Base-by-base conservation (phyloP, 1,140 invertebrate species). In the Rhopalosiphum maidis region DNA sequence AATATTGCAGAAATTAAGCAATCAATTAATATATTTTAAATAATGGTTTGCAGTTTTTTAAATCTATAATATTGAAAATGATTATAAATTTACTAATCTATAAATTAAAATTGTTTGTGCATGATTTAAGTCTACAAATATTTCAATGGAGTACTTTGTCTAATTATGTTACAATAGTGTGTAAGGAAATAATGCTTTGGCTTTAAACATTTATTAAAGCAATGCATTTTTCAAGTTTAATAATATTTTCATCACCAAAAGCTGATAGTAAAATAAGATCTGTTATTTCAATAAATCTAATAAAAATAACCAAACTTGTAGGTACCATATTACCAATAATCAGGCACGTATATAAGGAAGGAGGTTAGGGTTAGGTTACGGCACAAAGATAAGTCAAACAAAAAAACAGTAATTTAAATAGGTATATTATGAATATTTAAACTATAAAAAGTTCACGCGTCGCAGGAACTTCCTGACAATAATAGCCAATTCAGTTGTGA, bases 171-270 rank as follows among this genome's bases (percentile, higher is more conserved):
- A 15, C 30, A 82, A 35, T 82, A 82, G n/a, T 82, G 30, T 0
- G n/a, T 51, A 51, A 51, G 1, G 48, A 77, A 77, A 35, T 77
- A n/a, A 35, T 77, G n/a, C 9, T 77, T 77, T 35, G 8, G 68
- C 35, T 77, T 77, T 77, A 77, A 77, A 35, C 30, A 77, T 0
- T 77, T 5, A 35, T 77, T 77, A 77, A 77, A 35, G n/a, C n/a
- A 77, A 77, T 77, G n/a, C 68, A 77, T n/a, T 77, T 77, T 77
- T 77, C 68, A 77, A 77, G 68, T 77, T 77, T 77, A 77, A 77
- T 77, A 77, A 77, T 77, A 77, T 77, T n/a, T n/a, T 77, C 30
- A 77, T 77, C n/a, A 15, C 35, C 68, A 77, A 77, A 77, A 77
- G 30, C n/a, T 77, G 68, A 11, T 37, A 35, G n/a, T 77, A 77